Conservation (phyloP, 2,888 invertebrate species). For the Cheilosia urbana region DNA sequence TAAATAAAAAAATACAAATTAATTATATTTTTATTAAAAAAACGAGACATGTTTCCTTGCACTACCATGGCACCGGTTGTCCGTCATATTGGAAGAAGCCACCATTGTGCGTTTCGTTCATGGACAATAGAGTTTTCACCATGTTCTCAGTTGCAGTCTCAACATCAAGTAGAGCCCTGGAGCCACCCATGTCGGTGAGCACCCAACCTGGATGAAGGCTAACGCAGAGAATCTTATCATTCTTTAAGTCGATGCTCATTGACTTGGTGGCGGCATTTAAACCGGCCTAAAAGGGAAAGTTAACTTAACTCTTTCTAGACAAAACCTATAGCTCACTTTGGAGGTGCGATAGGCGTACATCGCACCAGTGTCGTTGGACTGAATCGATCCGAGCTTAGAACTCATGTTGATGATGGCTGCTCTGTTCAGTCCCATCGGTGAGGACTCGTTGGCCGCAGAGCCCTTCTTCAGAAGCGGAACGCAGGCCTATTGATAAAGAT, state of each 20-base stretch:
- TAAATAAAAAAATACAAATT: slow-evolving; percentile 72
- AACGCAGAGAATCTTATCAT: slow-evolving; percentile 89
- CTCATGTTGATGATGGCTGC: slow-evolving; percentile 93
- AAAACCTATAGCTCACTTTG: slow-evolving; percentile 86
- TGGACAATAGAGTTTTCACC: slow-evolving; percentile 86
- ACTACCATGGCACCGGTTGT: slow-evolving; percentile 88
- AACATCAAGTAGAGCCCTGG: slow-evolving; percentile 90
- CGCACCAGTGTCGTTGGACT: slow-evolving; percentile 90
- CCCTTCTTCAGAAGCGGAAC: slow-evolving; percentile 90
- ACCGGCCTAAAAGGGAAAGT: slow-evolving; percentile 86
- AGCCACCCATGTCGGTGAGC: slow-evolving; percentile 94
- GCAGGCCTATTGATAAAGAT: slow-evolving; percentile 85
- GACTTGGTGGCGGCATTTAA: slow-evolving; percentile 94
- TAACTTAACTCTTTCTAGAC: not conserved
- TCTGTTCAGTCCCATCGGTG: slow-evolving; percentile 86
- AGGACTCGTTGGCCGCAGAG: slow-evolving; percentile 85
- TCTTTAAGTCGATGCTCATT: slow-evolving; percentile 91
- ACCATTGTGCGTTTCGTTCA: slow-evolving; percentile 89
- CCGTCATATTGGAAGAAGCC: slow-evolving; percentile 92
- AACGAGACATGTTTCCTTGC: not conserved
- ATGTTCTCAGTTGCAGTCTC: slow-evolving; percentile 88
- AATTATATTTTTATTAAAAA: slow-evolving; percentile 73
- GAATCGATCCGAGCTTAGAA: slow-evolving; percentile 92
- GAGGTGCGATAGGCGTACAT: slow-evolving; percentile 94
- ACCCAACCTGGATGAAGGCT: slow-evolving; percentile 96